phyloP scores from a whole-genome alignment of 2,888 invertebrate genomes.

The Eupithecia inturbata region DNA sequence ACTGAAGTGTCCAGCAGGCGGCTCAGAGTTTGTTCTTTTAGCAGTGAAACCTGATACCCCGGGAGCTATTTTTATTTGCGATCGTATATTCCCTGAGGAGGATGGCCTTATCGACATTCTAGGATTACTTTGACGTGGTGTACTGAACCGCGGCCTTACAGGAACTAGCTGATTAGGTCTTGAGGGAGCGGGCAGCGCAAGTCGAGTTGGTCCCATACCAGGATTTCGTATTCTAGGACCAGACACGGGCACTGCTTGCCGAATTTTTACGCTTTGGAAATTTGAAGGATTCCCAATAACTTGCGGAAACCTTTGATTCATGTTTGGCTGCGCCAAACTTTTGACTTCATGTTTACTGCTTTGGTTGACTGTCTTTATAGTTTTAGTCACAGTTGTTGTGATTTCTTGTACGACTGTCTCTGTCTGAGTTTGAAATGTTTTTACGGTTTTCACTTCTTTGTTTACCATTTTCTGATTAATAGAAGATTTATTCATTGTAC shows the following conservation, averaged over 20 bases:
- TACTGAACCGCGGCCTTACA: slow-evolving; percentile 55
- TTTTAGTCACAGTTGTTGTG: slow-evolving; percentile 79
- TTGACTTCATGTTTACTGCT: slow-evolving; percentile 69
- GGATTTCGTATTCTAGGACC: slow-evolving; percentile 38
- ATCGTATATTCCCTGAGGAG: slow-evolving; percentile 52
- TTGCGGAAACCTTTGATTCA: slow-evolving; percentile 54
- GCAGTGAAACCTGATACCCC: slow-evolving; percentile 51
- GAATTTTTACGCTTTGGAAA: slow-evolving; percentile 61
- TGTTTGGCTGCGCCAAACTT: slow-evolving; percentile 54
- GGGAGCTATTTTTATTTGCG: slow-evolving; percentile 67
- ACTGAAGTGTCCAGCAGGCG: slow-evolving; percentile 66
- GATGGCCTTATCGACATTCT: slow-evolving; percentile 55
- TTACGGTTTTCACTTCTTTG: slow-evolving; percentile 70
- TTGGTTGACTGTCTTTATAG: slow-evolving; percentile 76
- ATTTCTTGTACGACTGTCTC: slow-evolving; percentile 78
- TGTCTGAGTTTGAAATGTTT: slow-evolving; percentile 67
- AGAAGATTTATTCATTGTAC: slow-evolving; percentile 41
- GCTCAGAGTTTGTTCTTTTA: slow-evolving; percentile 61
- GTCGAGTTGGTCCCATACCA: slow-evolving; percentile 48
- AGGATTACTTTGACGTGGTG: slow-evolving; percentile 48
- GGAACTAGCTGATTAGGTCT: slow-evolving; percentile 62
- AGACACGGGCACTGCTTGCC: slow-evolving; percentile 55
- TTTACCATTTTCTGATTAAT: slow-evolving; percentile 63
- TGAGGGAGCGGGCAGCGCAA: slow-evolving; percentile 39
- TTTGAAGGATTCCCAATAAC: slow-evolving; percentile 53